Conservation (phyloP, 2,888 invertebrate species). For the Synergus itoensis region DNA sequence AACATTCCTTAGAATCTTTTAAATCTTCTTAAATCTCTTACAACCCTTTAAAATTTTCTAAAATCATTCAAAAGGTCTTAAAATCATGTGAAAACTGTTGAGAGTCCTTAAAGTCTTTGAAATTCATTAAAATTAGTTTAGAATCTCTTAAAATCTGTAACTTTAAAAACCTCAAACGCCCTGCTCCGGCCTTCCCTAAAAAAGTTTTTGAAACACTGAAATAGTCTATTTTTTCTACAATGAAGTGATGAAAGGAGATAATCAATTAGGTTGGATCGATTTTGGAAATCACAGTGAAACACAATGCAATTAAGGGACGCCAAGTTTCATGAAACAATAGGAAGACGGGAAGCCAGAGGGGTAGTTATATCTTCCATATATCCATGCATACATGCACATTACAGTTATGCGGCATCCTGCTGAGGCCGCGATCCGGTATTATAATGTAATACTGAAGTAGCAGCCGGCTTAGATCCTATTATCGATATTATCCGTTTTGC, state of each 20-base stretch:
- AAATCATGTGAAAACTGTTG: too few relatives aligned
- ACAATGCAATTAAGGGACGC: constrained; percentile 15
- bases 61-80: too few relatives aligned
- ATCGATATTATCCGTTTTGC: constrained; percentile 57
- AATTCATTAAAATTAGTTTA: too few relatives aligned
- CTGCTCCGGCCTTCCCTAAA: too few relatives aligned
- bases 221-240: background rate
- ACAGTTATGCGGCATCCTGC: constrained; percentile 43
- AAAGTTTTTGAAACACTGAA: background rate
- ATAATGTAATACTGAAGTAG: constrained; percentile 53
- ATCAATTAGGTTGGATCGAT: constrained; percentile 29
- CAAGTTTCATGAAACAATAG: constrained; percentile 26
- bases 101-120: too few relatives aligned
- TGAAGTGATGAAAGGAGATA: constrained; percentile 4
- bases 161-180: too few relatives aligned
- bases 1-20: too few relatives aligned
- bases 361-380: constrained; percentile 41
- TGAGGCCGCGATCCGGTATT: constrained; percentile 44
- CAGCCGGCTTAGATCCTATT: constrained; percentile 56
- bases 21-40: too few relatives aligned
- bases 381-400: constrained; percentile 42
- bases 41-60: too few relatives aligned
- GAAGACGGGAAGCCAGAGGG: constrained; percentile 18
- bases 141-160: too few relatives aligned
- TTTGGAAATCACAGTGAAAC: constrained; percentile 22